Base-by-base conservation (phyloP, 1,140 invertebrate genomes). In the Zaprionus ornatus region DNA sequence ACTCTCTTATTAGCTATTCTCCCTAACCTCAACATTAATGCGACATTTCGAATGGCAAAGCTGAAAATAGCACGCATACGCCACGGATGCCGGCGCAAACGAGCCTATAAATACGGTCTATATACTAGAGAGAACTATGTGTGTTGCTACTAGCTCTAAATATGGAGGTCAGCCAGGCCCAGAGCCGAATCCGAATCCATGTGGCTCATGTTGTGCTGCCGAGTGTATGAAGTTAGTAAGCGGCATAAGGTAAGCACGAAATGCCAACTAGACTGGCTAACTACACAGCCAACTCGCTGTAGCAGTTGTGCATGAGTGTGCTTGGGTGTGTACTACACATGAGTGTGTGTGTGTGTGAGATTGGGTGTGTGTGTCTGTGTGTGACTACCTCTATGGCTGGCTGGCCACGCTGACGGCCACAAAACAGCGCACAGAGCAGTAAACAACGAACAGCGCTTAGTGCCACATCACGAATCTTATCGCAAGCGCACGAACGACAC, bases 401-500 rank as follows among this genome's bases (percentile, higher is more conserved):
- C 85, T 88, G 84, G 83, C 85, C 80, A 88, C 80, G 78, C 81
- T 84, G 83, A 88, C 85, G 84, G 80, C 84, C 85, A 87, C 83
- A 81, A 87, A 85, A 75, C 77, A 85, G 78, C 80, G 84, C 83
- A 87, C 80, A 87, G 80, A 87, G 80, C 79, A 88, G 84, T 88
- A 88, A 88, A 88, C 84, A 88, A 75, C 78, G 84, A 88, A 88
- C 84, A 88, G 84, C 84, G 84, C 84, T 88, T 88, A 88, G 84
- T 88, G 84, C 84, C 84, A 88, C 84, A 88, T 88, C 84, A 88
- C 84, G 84, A 86, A 88, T 88, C 84, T 88, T 88, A 88, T 88
- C 84, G 84, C 85, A 80, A 76, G 82, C 78, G 74, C 79, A 80
- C 80, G 83, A 77, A 77, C 42, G 63, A 45, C 63, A 60, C 56